Conservation (phyloP, 2,113 vertebrate species). For the Eira barbara region DNA sequence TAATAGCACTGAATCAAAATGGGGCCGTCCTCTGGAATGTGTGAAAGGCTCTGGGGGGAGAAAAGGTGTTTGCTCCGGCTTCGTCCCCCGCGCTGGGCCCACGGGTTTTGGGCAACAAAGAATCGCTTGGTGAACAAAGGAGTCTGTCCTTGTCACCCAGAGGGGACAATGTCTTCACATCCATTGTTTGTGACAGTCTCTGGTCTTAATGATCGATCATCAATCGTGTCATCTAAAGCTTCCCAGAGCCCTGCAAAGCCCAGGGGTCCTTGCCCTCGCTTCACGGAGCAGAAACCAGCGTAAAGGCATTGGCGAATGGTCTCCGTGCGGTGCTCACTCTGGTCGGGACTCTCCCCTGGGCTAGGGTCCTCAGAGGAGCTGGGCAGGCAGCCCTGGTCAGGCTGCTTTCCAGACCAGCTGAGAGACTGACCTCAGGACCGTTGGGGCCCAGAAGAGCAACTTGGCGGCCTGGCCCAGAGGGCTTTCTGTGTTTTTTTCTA, state of each 20-base stretch:
- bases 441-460: accelerated
- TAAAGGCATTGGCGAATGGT: accelerated
- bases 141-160: accelerated
- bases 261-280: accelerated
- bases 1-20: not conserved
- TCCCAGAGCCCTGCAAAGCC: accelerated
- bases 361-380: not conserved
- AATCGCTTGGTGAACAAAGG: accelerated
- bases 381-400: accelerated
- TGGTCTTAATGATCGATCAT: accelerated
- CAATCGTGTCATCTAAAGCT: not conserved
- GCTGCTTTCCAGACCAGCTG: accelerated
- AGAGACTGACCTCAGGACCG: accelerated
- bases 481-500: accelerated
- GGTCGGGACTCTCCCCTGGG: accelerated
- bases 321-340: accelerated
- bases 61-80: accelerated
- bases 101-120: too few species aligned
- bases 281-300: too few species aligned
- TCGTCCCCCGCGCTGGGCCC: not conserved
- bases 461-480: not conserved
- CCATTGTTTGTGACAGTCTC: not conserved
- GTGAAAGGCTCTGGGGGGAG: too few species aligned
- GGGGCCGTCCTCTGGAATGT: accelerated
- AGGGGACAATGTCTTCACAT: accelerated